Evolutionary conservation across 2,888 invertebrate species (phyloP).

Genomic region (Panorpa germanica): DNA sequence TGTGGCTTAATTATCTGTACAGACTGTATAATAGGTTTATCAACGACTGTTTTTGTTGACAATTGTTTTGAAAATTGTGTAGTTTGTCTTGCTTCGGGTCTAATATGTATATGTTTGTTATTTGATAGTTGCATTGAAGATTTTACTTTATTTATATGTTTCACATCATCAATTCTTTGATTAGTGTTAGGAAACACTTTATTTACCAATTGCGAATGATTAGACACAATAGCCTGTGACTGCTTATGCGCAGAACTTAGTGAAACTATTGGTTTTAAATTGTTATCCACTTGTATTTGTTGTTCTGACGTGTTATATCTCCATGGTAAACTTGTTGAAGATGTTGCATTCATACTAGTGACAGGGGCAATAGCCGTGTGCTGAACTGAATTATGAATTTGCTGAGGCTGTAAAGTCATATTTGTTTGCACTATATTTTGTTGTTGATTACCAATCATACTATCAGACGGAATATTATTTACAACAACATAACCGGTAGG

Average conservation of each 20-base stretch:
- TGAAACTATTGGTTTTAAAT: slow-evolving; percentile 16
- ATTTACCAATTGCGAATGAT: slow-evolving; percentile 11
- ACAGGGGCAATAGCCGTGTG: slow-evolving; percentile 2
- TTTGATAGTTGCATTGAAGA: slow-evolving; percentile 4
- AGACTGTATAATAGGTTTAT: slow-evolving; percentile 1
- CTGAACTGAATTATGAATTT: slow-evolving; percentile 8
- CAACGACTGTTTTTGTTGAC: slow-evolving; percentile 2
- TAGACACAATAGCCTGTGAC: slow-evolving; percentile 12
- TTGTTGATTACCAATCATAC: slow-evolving; percentile 15
- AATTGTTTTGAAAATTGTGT: slow-evolving; percentile 4
- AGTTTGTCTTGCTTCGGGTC: slow-evolving; percentile 6
- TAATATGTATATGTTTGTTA: slow-evolving; percentile 1
- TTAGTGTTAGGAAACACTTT: slow-evolving; percentile 6
- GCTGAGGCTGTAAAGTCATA: slow-evolving; percentile 12
- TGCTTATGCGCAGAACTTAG: slow-evolving; percentile 12
- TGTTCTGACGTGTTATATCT: slow-evolving; percentile 17
- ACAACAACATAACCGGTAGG: slow-evolving; percentile 51
- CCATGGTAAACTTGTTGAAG: slow-evolving; percentile 2
- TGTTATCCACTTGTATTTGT: slow-evolving; percentile 25
- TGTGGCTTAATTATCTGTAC: background rate
- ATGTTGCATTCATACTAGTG: background rate
- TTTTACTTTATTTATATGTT: background rate
- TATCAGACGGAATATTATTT: slow-evolving; percentile 37
- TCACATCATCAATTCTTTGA: background rate
- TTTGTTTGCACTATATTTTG: slow-evolving; percentile 8